Conservation (phyloP, 2,888 invertebrate species). For the Eupithecia subfuscata region DNA sequence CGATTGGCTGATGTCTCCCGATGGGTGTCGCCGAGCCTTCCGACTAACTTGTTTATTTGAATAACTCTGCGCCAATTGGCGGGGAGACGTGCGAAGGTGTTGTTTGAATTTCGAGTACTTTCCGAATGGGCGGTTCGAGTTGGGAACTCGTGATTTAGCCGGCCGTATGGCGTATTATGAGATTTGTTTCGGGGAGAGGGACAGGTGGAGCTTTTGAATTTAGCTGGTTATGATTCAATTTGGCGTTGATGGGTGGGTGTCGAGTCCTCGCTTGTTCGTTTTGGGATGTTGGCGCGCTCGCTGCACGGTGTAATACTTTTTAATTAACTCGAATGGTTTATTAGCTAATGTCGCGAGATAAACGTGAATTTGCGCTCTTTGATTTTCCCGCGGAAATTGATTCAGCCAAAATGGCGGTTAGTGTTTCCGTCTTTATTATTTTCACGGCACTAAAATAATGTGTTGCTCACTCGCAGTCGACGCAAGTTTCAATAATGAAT, state of each 20-base stretch:
- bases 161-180: conserved; percentile 69
- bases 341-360: conserved; percentile 78
- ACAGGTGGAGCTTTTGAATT: conserved; percentile 66
- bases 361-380: conserved; percentile 57
- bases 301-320: conserved; percentile 69
- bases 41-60: conserved; percentile 69
- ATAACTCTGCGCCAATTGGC: conserved; percentile 64
- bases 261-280: conserved; percentile 65
- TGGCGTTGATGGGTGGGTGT: conserved; percentile 68
- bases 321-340: conserved; percentile 84
- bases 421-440: conserved; percentile 53
- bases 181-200: conserved; percentile 58
- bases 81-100: conserved; percentile 62
- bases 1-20: conserved; percentile 64
- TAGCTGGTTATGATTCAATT: conserved; percentile 77
- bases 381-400: conserved; percentile 62
- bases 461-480: conserved; percentile 34
- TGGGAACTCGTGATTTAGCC: conserved; percentile 74
- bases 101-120: conserved; percentile 76
- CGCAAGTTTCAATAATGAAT: conserved; percentile 49
- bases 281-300: conserved; percentile 62
- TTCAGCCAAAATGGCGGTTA: conserved; percentile 58
- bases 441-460: conserved; percentile 68
- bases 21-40: conserved; percentile 63
- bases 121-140: conserved; percentile 73